Base-by-base conservation (phyloP, 1,140 invertebrate genomes). In the Antheraea pernyi region DNA sequence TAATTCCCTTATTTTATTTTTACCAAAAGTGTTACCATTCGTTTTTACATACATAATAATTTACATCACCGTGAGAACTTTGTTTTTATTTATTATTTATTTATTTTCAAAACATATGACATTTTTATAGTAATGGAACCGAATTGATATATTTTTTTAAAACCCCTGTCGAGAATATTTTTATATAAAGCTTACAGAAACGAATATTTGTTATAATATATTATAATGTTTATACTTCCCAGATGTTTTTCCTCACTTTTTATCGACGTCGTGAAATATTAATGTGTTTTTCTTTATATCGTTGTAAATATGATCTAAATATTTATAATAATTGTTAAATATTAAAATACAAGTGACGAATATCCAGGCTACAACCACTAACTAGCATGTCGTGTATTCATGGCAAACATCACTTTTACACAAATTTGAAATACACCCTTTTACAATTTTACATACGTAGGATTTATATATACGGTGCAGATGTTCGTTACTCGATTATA, bases 391-490 rank as follows among this genome's bases (percentile, higher is more conserved):
- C 39, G 7, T 42, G 39, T 11, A 7, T 42, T 30, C 39, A 11
- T 42, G 39, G 7, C 39, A 42, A 7, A 42, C 39, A 3, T 42
- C 39, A 42, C 39, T 42, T 42, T 42, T 42, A 30, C 22, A 30
- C 22, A 4, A 30, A 30, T 30, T 30, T 30, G 22, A 30, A 13
- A 53, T 6, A 53, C 16, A 53, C 46, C 46, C 11, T 61, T 61
- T 61, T 22, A 61, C 30, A 61, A 16, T 61, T 19, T 61, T 19
- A 61, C 13, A 9, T 61, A 61, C n/a, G 36, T 37, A 79, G 75
- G 69, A 71, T 80, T 73, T 71, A 67, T 70, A 19, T 68, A 73
- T 73, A 74, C 82, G 82, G 82, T 87, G 85, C 81, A 84, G 82
- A 73, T 62, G 73, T 77, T 72, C 42, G 67, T 78, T 72, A 79